Evolutionary conservation across 1,140 invertebrate genomes (phyloP).

Genomic region (Drosophila fuyamai): DNA sequence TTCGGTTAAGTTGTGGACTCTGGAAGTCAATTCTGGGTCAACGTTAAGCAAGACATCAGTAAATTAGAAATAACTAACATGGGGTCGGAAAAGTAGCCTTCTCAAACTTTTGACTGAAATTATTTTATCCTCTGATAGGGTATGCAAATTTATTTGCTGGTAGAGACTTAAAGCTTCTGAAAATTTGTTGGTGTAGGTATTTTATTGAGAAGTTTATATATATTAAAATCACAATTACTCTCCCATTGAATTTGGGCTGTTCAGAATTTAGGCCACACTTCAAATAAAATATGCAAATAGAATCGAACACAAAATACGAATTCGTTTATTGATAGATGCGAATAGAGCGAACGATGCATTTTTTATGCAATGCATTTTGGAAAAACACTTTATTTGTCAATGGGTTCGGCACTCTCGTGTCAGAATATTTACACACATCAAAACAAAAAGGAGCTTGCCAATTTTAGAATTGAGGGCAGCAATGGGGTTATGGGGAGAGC

Average conservation of each 20-base stretch:
- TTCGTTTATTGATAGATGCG: constrained; percentile 74
- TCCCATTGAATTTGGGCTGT: constrained; percentile 6
- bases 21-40: too few species aligned
- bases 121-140: too few species aligned
- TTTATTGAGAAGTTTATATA: not conserved
- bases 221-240: constrained; percentile 19
- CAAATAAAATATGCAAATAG: constrained; percentile 73
- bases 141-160: too few species aligned
- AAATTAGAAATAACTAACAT: too few species aligned
- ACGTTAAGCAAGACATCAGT: too few species aligned
- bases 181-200: too few species aligned
- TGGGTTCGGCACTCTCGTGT: constrained; percentile 34
- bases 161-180: too few species aligned
- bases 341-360: constrained; percentile 41
- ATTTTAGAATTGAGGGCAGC: constrained; percentile 33
- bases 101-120: too few species aligned
- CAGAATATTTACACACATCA: constrained; percentile 39
- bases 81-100: too few species aligned
- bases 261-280: constrained; percentile 19
- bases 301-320: constrained; percentile 59
- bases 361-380: constrained; percentile 49
- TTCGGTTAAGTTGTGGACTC: too few species aligned
- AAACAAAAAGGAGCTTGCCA: constrained; percentile 46
- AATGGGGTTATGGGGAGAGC: constrained; percentile 8
- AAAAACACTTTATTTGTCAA: constrained; percentile 65